Base-by-base conservation (phyloP, 2,113 vertebrate genomes). In the Hirundichthys speculiger region DNA sequence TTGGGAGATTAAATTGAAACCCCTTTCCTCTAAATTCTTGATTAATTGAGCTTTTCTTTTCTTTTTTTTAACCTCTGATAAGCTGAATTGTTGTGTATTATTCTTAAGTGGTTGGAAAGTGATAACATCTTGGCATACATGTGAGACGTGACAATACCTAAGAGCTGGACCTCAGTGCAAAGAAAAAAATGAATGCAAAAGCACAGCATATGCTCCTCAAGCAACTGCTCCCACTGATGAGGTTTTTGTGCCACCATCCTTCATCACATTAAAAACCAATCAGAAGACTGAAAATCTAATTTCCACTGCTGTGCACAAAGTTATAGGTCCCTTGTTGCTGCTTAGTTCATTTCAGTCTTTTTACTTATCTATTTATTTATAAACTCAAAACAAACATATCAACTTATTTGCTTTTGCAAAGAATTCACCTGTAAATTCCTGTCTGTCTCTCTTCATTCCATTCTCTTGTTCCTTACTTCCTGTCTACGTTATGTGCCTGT, bases 1-100 rank as follows among this genome's bases (percentile, higher is more conserved):
- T 55, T 48, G 81, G 86, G 86, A 89, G 83, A 87, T 90, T 89
- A 86, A 81, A 87, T 79, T 84, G 60, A 89, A 90, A 87, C 71
- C 82, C 67, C 84, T 81, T 87, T 55, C 66, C 61, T 19, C 79
- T 87, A 82, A 89, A 88, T 78, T 87, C 78, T 56, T 73, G 80
- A 89, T 84, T 89, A 89, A 89, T 90, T 87, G 81, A 72, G 73
- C 64, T 62, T 78, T 50, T 39, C 22, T 62, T 78, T 50, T 39
- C 22, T 19, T 54, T n/a, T 56, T 61, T 55, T 39, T 20, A 13
- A 56, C 62, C 64, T 76, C 50, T 21, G 62, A 49, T 79, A 82
- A 85, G 85, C 75, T 83, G 48, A 48, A 48, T 66, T 64, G 75
- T 69, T 79, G 72, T 68, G 64, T 58, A 64, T 82, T 82, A 77